Percentiles rank a stretch among this genome's conserved stretches.
Conservation (phyloP, 2,888 invertebrate genomes). For the Eupsilia transversa region DNA sequence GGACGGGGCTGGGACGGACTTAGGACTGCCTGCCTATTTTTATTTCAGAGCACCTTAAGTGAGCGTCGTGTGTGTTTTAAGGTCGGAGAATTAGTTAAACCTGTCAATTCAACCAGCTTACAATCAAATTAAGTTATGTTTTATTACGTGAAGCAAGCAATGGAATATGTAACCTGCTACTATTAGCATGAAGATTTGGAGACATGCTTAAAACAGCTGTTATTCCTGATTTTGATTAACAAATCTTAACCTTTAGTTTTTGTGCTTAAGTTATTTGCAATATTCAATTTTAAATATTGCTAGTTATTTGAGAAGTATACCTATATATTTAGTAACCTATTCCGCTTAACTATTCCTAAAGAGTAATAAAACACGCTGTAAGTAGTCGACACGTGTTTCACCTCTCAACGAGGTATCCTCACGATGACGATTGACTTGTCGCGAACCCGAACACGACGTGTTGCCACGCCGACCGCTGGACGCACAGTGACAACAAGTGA, state of each 20-base stretch:
- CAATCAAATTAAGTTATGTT: neutral
- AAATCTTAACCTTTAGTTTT: neutral
- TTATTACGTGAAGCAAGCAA: neutral
- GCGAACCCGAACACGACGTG: no score
- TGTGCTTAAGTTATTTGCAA: neutral
- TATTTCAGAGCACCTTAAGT: neutral
- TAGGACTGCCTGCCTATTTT: neutral
- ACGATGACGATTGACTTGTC: no score
- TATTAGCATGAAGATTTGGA: neutral
- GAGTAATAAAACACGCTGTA: no score
- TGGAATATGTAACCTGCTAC: neutral
- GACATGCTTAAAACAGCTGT: neutral
- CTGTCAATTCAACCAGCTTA: neutral
- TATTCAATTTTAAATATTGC: neutral
- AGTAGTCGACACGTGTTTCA: no score
- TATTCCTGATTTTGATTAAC: neutral
- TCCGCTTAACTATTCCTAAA: no score
- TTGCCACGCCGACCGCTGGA: no score
- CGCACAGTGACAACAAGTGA: no score
- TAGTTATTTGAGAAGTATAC: no score
- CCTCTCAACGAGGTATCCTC: no score
- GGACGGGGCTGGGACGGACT: conserved; percentile 62
- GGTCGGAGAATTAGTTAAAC: neutral
- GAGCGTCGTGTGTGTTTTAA: neutral
- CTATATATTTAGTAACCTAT: no score